A percentile compares a stretch with the other conserved stretches of the same genome.
Conservation (phyloP, 2,888 invertebrate genomes). For the Hyppa rectilinea region DNA sequence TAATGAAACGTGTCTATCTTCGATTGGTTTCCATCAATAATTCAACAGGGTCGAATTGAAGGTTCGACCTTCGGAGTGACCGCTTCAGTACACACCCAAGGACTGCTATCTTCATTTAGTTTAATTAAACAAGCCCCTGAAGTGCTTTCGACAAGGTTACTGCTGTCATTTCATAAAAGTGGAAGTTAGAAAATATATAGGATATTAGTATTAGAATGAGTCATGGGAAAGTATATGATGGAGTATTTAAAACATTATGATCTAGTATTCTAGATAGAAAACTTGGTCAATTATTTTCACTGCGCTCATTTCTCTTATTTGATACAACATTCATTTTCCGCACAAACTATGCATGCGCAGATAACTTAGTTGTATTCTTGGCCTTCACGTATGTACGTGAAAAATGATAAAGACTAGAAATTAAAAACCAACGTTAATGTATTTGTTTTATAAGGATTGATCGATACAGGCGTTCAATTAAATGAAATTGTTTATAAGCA, state of each 20-base stretch:
- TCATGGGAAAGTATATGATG: background rate
- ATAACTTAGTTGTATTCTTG: background rate
- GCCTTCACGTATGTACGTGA: too few species aligned
- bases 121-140: constrained; percentile 35
- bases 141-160: background rate
- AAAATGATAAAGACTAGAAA: background rate
- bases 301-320: background rate
- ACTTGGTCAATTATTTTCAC: background rate
- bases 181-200: background rate
- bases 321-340: background rate
- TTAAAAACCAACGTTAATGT: background rate
- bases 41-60: constrained; percentile 40
- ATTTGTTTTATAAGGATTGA: background rate
- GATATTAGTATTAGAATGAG: background rate
- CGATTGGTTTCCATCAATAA: constrained; percentile 48
- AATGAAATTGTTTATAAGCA: constrained; percentile 29
- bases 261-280: background rate
- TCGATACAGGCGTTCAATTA: background rate
- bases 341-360: background rate
- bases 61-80: constrained; percentile 27
- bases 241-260: background rate
- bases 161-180: constrained; percentile 7
- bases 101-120: constrained; percentile 31
- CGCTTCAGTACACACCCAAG: constrained; percentile 22
- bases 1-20: constrained; percentile 39